Evolutionary conservation across 2,888 invertebrate genomes (phyloP).

Genomic region (Calameuta idolon): DNA sequence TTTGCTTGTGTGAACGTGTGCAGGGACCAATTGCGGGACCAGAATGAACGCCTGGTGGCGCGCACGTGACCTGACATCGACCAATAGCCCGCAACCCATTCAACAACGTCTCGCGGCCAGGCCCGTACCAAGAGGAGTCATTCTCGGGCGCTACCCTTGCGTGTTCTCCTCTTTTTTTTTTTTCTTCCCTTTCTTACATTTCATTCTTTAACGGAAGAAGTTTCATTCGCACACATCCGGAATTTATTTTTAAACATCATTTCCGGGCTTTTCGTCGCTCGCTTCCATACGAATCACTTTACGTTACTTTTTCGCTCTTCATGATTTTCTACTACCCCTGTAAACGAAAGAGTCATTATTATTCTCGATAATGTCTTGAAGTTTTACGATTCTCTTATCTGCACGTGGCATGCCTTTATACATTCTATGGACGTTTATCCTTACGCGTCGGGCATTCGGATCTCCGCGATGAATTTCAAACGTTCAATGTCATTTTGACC

Average conservation of each 20-base stretch:
- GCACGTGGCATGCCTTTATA: neutral
- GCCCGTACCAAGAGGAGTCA: constrained; percentile 23
- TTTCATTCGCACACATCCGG: no score
- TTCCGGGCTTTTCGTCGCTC: no score
- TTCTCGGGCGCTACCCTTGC: no score
- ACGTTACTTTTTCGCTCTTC: no score
- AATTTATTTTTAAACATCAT: no score
- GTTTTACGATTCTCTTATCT: no score
- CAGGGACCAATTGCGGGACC: constrained; percentile 38
- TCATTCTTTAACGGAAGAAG: no score
- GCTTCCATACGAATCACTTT: no score
- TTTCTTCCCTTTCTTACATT: no score
- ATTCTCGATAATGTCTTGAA: no score
- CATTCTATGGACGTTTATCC: constrained; percentile 16
- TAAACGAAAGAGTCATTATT: neutral
- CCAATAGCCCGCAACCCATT: constrained; percentile 45
- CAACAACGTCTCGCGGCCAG: constrained; percentile 35
- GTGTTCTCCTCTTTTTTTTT: no score
- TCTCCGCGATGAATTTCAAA: constrained; percentile 38
- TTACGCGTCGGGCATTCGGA: constrained; percentile 22
- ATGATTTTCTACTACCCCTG: neutral
- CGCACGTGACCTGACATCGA: constrained; percentile 42
- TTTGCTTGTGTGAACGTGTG: constrained; percentile 32
- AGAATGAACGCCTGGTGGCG: constrained; percentile 43
- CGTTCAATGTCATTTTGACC: constrained; percentile 40